phyloP scores from a whole-genome alignment of 2,888 invertebrate genomes.

The Cyclophora albipunctata region DNA sequence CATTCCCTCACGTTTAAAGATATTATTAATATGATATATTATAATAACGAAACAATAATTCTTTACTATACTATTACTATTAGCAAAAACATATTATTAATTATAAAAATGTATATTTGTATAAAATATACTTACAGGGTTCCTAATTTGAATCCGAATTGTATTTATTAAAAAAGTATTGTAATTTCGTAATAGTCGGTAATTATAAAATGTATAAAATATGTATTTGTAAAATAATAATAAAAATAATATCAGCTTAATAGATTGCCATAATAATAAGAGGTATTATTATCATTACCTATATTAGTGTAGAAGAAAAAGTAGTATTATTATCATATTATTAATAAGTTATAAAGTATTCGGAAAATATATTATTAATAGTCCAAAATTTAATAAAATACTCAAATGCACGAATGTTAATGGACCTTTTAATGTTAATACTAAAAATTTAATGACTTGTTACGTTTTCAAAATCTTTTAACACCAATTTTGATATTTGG shows the following conservation, averaged over 20 bases:
- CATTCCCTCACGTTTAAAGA: background rate
- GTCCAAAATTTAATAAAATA: no score
- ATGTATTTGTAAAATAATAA: background rate
- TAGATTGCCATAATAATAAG: background rate
- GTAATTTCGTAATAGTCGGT: background rate
- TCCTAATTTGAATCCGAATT: slow-evolving; percentile 36
- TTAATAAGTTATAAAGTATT: no score
- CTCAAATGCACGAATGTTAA: no score
- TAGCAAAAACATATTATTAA: slow-evolving; percentile 3
- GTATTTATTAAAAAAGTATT: slow-evolving; percentile 1
- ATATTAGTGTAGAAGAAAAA: no score
- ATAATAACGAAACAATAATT: slow-evolving; percentile 36
- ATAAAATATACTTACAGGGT: slow-evolving; percentile 33
- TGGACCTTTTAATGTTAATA: no score
- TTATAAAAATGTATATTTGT: slow-evolving; percentile 24
- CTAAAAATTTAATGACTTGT: no score
- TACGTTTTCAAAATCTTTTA: no score
- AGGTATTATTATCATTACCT: no score
- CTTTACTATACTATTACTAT: slow-evolving; percentile 15
- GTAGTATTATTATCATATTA: no score
- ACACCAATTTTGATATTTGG: no score
- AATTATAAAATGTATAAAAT: no score
- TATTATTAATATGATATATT: slow-evolving; percentile 7
- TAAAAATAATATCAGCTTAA: slow-evolving; percentile 3
- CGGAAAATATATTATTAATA: no score